Evolutionary conservation across 92 coral and sea anemone species (phyloP), one percentile per base, ranked within the genome.

Genomic region (Umimayanthus kanabou): DNA sequence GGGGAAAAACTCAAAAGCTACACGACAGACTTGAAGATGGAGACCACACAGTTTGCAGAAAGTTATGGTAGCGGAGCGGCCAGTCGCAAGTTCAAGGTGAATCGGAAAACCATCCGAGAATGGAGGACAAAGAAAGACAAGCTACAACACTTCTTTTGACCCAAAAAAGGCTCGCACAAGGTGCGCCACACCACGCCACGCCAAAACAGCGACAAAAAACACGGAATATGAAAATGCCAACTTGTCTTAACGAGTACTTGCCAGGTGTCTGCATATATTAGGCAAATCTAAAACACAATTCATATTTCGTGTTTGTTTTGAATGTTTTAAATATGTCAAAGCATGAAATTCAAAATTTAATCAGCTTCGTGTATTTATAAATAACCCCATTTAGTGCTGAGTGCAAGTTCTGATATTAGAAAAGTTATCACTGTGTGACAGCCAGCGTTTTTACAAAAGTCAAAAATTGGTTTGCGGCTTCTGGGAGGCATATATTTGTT

Each of bases 211-310:
- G 16, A 50, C 25, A 22, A 6, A 61, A 18, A 20, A 61, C 58
- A 57, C n/a, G 25, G 67, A 61, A 61, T 61, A 61, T 50, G 25
- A 20, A 40, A 40, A 77, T 16, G 25, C 61, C 11, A 77, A 45
- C 81, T 9, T 37, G 65, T 76, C 55, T 79, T 28, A 25, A 79
- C 84, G n/a, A 55, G 84, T 55, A 37, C 45, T 37, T 30, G 9
- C 82, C 84, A 80, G 84, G 33, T 80, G 84, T 33, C 58, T 80
- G 84, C 84, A 80, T 80, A 45, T 29, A 80, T 80, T 80, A 80
- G 39, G 18, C 71, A 57, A 80, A 29, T 61, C 25, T 57, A 80
- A 53, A 66, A 8, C 61, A 30, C 8, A 26, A 13, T 79, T 28
- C n/a, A 57, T 16, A 57, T 29, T 79, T 29, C 18, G 82, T 49